Base-by-base conservation (phyloP, 2,113 vertebrate genomes). In the Platichthys stellatus region DNA sequence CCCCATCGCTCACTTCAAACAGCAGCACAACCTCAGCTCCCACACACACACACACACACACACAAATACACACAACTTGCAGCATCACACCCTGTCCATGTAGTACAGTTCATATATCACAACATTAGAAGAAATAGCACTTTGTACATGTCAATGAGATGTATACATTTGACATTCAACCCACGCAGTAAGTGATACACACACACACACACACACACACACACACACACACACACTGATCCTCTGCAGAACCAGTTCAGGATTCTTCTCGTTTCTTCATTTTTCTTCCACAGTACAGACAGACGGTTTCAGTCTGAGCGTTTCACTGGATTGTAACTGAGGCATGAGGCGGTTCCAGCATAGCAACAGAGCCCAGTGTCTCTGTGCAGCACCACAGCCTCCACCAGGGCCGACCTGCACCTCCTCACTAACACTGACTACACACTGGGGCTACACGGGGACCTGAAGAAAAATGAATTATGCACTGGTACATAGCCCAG, bases 1-100 rank as follows among this genome's bases (percentile, higher is more conserved):
- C 84, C 85, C 88, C 82, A 86, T 82, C 67, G 73, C 86, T 92
- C 90, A 92, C 89, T 91, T 92, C 90, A 90, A 91, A 94, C 90
- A 88, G 72, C 85, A 74, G 84, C 86, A 81, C 74, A 88, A 74
- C 77, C 83, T 71, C 79, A 67, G 83, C 83, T 82, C 80, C 72
- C 68, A 74, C 75, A 85, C 78, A 83, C 69, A 69, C 63, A 76
- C 61, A 77, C 75, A 76, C 79, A 68, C 54, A 63, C 60, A 61
- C 54, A 63, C 72, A 62, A 67, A 28, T 4, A 61, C 54, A 63
- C 72, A 62, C 69, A 78, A 61, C 63, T 71, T 73, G 60, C 38
- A 69, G 43, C 71, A 23, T 51, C 76, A 67, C 76, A 60, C 51
- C 26, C 21, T 74, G 76, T 69, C 82, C 86, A 80, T 68, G 66